Conservation (phyloP, 2,888 invertebrate genomes). For the Drosophila recens region DNA sequence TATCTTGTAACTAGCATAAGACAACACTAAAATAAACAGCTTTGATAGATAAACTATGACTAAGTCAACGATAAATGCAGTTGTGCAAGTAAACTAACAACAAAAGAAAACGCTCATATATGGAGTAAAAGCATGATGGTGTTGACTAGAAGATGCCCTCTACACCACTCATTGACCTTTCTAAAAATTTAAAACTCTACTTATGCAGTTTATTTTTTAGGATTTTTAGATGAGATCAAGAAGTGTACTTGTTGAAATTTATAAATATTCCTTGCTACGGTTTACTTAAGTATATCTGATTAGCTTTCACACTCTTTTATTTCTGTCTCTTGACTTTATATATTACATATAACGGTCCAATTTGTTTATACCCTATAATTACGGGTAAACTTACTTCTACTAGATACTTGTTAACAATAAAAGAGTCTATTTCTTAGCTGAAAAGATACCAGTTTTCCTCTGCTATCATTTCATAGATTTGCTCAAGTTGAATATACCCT, state of each 20-base stretch:
- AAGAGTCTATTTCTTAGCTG: neutral
- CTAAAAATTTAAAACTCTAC: too few relatives aligned
- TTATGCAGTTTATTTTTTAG: too few relatives aligned
- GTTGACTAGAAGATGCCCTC: constrained; percentile 1
- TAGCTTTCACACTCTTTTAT: neutral
- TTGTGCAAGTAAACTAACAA: constrained; percentile 62
- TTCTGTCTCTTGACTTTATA: too few relatives aligned
- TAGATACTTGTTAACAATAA: neutral
- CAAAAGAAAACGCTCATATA: constrained; percentile 48
- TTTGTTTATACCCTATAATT: neutral
- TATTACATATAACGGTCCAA: neutral
- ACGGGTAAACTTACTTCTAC: too few relatives aligned
- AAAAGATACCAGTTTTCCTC: too few relatives aligned
- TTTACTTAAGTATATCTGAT: neutral
- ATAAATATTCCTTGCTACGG: too few relatives aligned
- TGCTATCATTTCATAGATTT: constrained; percentile 1
- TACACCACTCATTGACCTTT: neutral
- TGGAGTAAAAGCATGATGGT: constrained; percentile 8
- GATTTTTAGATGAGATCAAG: too few relatives aligned
- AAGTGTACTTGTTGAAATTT: too few relatives aligned
- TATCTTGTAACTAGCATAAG: constrained; percentile 21
- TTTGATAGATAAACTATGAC: constrained; percentile 26
- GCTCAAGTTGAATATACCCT: neutral
- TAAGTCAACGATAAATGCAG: constrained; percentile 39
- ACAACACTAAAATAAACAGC: constrained; percentile 17